Base-by-base conservation (phyloP, 2,113 vertebrate species). In the Scalopus aquaticus region DNA sequence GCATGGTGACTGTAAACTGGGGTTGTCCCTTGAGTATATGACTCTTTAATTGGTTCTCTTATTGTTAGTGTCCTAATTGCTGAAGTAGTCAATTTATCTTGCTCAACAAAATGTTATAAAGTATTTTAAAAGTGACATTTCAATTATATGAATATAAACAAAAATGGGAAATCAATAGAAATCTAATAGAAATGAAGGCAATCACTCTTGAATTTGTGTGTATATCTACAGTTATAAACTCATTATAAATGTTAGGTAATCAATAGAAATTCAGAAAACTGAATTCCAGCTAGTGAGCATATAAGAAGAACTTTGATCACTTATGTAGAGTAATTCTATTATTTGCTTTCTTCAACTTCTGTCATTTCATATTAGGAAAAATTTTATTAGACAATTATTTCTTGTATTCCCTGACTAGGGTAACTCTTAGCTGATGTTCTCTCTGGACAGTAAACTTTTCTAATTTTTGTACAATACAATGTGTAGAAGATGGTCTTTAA, bases 51-150 rank as follows among this genome's bases (percentile, higher is more conserved):
- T 90, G 46, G 67, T 67, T 90, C 2, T 82, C 20, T 84, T 87
- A 89, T 77, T 80, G 26, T 81, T 92, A 90, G 30, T 90, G 19
- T 32, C 83, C 62, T 91, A 13, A 83, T 88, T 87, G 78, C 67
- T 83, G 83, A 88, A 73, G 46, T 72, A 77, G 32, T 92, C 28
- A 17, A 1, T 42, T 79, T 92, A 58, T 81, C 28, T 94, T 94
- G 17, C 37, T 88, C 39, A 92, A 44, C 24, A 92, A 78, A 82
- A 88, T 73, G 39, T 72, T 65, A 77, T 64, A 76, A 88, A 96
- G 56, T 70, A 70, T 79, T 93, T 88, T 60, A 46, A 90, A 90
- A 95, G 16, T 93, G 46, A 62, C 19, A 58, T 88, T 88, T 90
- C 15, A 77, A 1, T 90, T 73, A 77, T 76, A 65, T 81, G 3